Base-by-base conservation (phyloP, 2,113 vertebrate species). In the Podocnemis expansa region DNA sequence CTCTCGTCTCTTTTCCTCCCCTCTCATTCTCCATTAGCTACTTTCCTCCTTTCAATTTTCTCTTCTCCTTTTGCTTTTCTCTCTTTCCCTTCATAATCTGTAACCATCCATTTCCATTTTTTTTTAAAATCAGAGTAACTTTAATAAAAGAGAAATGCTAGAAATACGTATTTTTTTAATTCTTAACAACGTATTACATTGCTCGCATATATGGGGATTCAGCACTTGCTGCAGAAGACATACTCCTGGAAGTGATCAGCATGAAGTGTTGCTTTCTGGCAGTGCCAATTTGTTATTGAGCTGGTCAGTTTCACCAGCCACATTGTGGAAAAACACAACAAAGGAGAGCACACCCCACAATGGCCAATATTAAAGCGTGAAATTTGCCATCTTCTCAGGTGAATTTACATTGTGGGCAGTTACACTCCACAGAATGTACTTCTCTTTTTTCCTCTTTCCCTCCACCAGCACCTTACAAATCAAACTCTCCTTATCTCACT, bases 311-410 rank as follows among this genome's bases (percentile, higher is more conserved):
- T 29, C 0, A 4, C 81, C 63, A 34, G 4, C 55, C 29, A 29
- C 25, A 9, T 1, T 1, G 16, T 0, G 0, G 49, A 43, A 3
- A 10, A 70, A 19, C 2, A 2, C 2, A 29, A 1, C 3, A 1
- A 4, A 1, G 41, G 14, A 2, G 51, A 5, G 9, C 24, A 8
- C 0, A 14, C 19, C 31, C 43, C 13, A 51, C 75, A 49, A 80
- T 9, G 12, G 55, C 2, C 58, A 76, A 0, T 4, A 31, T 0
- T 3, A 31, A 43, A 2, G 27, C 0, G 2, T 7, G 54, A 45
- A 29, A 34, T 22, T 9, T 24, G 5, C 3, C 0, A 60, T 47
- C 70, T 2, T 47, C 25, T 11, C 76, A 22, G 43, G 41, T 5
- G 14, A 86, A 54, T 34, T 51, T 47, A 5, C 1, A 6, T 1